phyloP scores from a whole-genome alignment of 2,888 invertebrate genomes.

The Pseudococcus viburni region DNA sequence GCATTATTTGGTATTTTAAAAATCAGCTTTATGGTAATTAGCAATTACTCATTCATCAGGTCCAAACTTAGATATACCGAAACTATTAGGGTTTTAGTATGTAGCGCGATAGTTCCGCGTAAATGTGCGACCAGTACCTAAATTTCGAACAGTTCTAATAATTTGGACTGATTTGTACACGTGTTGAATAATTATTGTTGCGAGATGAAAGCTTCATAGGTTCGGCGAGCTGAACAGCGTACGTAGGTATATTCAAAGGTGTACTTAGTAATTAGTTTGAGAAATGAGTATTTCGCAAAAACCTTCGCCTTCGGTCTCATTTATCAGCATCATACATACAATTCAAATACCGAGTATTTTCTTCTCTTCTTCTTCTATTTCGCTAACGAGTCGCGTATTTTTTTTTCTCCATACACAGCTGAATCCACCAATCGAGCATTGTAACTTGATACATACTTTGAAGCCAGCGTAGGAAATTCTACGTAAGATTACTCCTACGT shows the following conservation, averaged over 20 bases:
- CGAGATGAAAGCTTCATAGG: background rate
- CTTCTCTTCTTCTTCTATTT: background rate
- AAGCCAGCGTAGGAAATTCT: background rate
- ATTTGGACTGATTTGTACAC: constrained; percentile 26
- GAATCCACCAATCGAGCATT: background rate
- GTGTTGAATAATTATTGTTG: background rate
- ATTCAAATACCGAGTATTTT: background rate
- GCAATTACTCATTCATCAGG: constrained; percentile 51
- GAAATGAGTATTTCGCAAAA: constrained; percentile 2
- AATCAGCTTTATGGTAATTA: constrained; percentile 51
- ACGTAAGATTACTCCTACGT: background rate
- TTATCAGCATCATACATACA: constrained; percentile 6
- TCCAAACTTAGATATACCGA: constrained; percentile 1
- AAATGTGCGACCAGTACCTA: background rate
- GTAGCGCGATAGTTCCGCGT: background rate
- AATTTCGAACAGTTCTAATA: background rate
- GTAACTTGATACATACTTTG: background rate
- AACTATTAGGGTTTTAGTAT: background rate
- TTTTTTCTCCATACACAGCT: background rate
- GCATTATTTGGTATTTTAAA: constrained; percentile 43
- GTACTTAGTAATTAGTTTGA: background rate
- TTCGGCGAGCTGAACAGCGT: background rate
- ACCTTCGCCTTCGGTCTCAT: background rate
- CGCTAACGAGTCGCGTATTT: background rate
- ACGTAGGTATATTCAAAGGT: background rate